A percentile compares a stretch with the other conserved stretches of the same genome.
phyloP scores from a whole-genome alignment of 1,140 invertebrate species.

The Luehdorfia chinensis region DNA sequence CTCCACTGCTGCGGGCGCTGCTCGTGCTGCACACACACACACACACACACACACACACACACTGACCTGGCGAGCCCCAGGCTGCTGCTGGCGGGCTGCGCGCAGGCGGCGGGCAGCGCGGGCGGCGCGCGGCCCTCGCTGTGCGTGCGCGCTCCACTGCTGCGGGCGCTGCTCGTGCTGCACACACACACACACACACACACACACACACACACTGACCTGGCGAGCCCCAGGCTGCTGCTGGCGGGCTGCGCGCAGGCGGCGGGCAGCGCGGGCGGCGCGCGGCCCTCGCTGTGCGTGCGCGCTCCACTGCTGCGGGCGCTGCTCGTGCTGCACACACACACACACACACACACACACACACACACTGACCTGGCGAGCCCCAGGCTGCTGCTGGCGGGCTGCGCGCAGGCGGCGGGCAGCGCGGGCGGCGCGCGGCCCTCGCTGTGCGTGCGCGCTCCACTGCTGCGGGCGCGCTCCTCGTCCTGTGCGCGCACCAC shows the following conservation, averaged over 20 bases:
- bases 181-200: no score
- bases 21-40: no score
- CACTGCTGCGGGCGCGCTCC: slow-evolving; percentile 74
- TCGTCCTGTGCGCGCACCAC: slow-evolving; percentile 89
- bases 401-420: neutral
- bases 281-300: slow-evolving; percentile 77
- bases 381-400: neutral
- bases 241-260: neutral
- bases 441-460: slow-evolving; percentile 73
- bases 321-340: slow-evolving; percentile 87
- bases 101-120: no score
- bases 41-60: no score
- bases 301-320: slow-evolving; percentile 49
- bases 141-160: no score
- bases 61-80: no score
- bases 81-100: no score
- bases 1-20: no score
- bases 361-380: slow-evolving; percentile 1
- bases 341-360: no score
- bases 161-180: no score
- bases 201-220: no score
- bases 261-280: slow-evolving; percentile 12
- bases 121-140: no score
- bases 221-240: slow-evolving; percentile 1
- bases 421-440: slow-evolving; percentile 50